These are phyloP conservation scores for Pantherophis vulpinus DNA, from an alignment of 2,797 vertebrate genomes.

Conservation along the genomic window DNA sequence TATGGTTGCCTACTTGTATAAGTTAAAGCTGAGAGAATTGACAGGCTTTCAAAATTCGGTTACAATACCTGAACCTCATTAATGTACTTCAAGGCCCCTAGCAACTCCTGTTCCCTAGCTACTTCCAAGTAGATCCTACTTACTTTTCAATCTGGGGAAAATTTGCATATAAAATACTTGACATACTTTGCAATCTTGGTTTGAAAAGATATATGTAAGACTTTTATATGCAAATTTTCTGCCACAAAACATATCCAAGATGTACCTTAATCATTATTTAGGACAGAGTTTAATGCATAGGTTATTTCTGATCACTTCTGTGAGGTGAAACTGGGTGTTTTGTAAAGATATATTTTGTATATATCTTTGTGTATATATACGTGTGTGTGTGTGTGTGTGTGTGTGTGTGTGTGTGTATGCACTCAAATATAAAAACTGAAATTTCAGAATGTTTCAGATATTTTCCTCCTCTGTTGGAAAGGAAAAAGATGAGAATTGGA, in stretches of 20 bases:
- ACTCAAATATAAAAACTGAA: neutral
- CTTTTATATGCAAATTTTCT: neutral
- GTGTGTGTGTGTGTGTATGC: neutral
- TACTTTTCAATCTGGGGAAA: neutral
- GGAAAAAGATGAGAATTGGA: neutral
- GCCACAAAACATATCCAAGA: neutral
- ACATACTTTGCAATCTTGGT: neutral
- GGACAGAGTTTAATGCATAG: neutral
- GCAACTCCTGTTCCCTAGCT: neutral
- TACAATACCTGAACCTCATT: neutral
- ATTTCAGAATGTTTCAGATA: neutral
- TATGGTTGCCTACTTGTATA: neutral
- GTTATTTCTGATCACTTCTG: neutral
- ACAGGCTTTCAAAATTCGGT: neutral
- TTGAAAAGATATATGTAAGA: neutral
- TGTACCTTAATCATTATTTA: neutral
- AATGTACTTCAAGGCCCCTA: neutral
- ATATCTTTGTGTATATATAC: neutral
- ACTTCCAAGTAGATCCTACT: neutral
- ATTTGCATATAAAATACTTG: neutral
- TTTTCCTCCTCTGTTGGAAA: slow-evolving; percentile 16
- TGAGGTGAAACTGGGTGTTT: neutral
- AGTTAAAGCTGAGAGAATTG: neutral
- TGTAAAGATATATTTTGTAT: neutral
- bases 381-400: neutral